Evolutionary conservation across 2,888 invertebrate species (phyloP).

Genomic region (Encarsia formosa): DNA sequence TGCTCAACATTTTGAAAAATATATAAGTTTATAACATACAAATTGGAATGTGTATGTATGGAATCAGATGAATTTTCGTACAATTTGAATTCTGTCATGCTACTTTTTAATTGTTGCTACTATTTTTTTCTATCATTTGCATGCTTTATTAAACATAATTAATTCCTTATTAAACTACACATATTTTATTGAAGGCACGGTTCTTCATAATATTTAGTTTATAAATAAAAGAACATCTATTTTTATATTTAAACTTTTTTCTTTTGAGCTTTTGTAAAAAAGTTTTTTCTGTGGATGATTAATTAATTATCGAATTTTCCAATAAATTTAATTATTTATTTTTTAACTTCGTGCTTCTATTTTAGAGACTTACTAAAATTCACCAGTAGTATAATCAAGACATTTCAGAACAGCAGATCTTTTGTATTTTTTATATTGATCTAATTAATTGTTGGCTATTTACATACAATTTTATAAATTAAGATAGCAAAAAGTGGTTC

Average conservation of each 20-base stretch:
- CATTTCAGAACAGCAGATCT: no score
- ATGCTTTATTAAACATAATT: constrained; percentile 23
- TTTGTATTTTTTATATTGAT: no score
- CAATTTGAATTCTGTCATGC: constrained; percentile 35
- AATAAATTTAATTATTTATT: no score
- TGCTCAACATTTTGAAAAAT: no score
- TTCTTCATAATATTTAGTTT: constrained; percentile 26
- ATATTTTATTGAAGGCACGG: constrained; percentile 39
- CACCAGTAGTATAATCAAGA: no score
- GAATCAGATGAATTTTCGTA: constrained; percentile 31
- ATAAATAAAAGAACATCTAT: constrained; percentile 4
- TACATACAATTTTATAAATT: no score
- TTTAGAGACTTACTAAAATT: no score
- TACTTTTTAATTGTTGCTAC: constrained; percentile 34
- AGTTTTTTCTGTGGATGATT: constrained; percentile 9
- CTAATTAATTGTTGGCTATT: no score
- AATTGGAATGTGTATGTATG: constrained; percentile 47
- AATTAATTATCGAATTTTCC: no score
- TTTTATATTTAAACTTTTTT: constrained; percentile 2
- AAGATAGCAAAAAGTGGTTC: no score
- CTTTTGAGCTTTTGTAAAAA: constrained; percentile 4
- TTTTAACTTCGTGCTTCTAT: no score
- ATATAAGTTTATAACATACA: constrained; percentile 26
- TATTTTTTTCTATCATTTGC: constrained; percentile 19
- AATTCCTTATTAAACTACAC: constrained; percentile 9